Evolutionary conservation across 2,797 vertebrate genomes (phyloP), one percentile per base, ranked within the genome.

Genomic region (Callimico goeldii): DNA sequence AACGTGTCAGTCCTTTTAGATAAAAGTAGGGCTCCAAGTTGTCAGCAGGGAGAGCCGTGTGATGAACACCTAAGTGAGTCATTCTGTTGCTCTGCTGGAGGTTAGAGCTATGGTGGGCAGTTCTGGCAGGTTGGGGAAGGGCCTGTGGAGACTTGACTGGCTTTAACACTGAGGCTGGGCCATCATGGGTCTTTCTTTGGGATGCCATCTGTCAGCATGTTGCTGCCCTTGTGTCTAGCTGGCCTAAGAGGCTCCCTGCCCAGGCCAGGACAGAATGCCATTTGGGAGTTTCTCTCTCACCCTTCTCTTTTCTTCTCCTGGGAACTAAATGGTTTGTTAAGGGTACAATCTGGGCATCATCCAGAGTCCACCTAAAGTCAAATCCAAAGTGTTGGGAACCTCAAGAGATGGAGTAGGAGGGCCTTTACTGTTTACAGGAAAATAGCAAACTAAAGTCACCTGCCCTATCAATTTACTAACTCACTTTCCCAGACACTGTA

Each of bases 221-320:
- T 36, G 50, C 26, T 20, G 75, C 13, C 28, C 14, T 7, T 2
- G 0, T 1, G 12, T 24, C 28, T 28, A 0, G 26, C 58, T 2
- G 1, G 50, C 43, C 33, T 33, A 22, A 46, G 39, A 58, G 89
- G 79, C 43, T 52, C 36, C 61, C 84, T 7, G 6, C 41, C 41
- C 22, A 0, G 33, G 11, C 52, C 41, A 2, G 70, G 58, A 26
- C 10, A 20, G 24, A 22, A 30, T 1, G 20, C 2, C 26, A 10
- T 3, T 3, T 3, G n/a, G 0, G 15, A 12, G 26, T 39, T 72
- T 50, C 64, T 39, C 48, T 85, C 73, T 36, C 13, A 13, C 48
- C 17, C 58, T 82, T 41, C 73, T 75, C 41, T 70, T 88, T 58
- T 20, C 50, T 61, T 87, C 48, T 95, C 43, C 28, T 70, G 10